A percentile compares a stretch with the other conserved stretches of the same genome.
phyloP scores from a whole-genome alignment of 2,113 vertebrate genomes.

The Grammomys surdaster region DNA sequence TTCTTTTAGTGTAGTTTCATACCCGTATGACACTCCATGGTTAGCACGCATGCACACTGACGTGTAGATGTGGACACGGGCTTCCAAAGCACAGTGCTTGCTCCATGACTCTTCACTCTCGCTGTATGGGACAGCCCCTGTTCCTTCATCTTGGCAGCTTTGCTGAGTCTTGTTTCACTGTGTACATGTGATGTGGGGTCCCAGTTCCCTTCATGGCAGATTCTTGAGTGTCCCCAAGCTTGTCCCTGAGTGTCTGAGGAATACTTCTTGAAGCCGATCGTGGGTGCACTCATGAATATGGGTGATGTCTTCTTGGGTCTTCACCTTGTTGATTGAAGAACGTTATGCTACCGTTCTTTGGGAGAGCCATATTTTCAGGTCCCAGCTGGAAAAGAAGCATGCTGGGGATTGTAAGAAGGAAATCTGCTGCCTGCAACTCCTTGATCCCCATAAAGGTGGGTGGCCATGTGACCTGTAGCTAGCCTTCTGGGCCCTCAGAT shows the following conservation, averaged over 20 bases:
- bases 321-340: not conserved
- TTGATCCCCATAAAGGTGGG: too few relatives aligned
- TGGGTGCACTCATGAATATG: not conserved
- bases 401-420: not conserved
- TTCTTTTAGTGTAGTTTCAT: not conserved
- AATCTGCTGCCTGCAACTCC: not conserved
- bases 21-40: not conserved
- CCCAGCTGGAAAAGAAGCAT: not conserved
- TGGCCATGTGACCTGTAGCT: not conserved
- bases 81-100: not conserved
- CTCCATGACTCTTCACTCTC: not conserved
- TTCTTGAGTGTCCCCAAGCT: not conserved
- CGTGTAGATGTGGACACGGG: not conserved
- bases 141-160: not conserved
- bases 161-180: not conserved
- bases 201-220: not conserved
- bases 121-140: too few relatives aligned
- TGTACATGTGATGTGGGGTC: not conserved
- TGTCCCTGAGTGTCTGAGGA: not conserved
- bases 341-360: not conserved
- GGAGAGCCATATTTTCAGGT: not conserved
- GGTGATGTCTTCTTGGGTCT: not conserved
- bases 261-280: not conserved
- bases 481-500: not conserved
- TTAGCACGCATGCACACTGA: not conserved